Evolutionary conservation across 2,797 vertebrate genomes (phyloP), one percentile per base, ranked within the genome.

Genomic region (Xenops minutus): DNA sequence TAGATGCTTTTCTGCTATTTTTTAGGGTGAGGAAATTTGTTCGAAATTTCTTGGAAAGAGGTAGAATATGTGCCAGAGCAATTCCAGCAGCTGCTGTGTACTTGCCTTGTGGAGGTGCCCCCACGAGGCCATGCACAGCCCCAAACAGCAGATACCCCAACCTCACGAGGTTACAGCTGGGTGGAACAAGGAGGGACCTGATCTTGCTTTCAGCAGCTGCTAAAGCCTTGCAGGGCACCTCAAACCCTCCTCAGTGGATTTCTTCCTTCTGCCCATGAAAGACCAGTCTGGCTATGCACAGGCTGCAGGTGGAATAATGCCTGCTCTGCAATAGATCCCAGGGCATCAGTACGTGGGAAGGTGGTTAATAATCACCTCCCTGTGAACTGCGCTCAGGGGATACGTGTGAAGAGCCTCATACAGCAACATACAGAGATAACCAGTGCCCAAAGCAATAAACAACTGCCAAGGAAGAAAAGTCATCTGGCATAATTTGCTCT

Each of bases 21-120:
- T 16, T 73, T 68, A 29, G 37, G 30, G 2, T 52, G 54, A 58
- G 22, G 7, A 64, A 44, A 44, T n/a, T 18, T n/a, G 15, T n/a
- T n/a, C 30, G 15, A 64, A 64, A 44, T 63, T n/a, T 63, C 14
- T 63, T n/a, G 14, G 10, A 39, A 76, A 44, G 41, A 66, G 21
- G 11, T 49, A 37, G 24, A 36, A 37, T 59, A 10, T 34, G 32
- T 80, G 24, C 32, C 51, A 58, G 32, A 17, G 20, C 12, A 8
- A 14, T 52, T 24, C 19, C 0, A 1, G 44, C 12, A 17, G 34
- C 1, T 2, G 19, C 51, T 6, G 1, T 15, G 14, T 52, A 10
- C 14, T 46, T 51, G 21, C 6, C 10, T 15, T 5, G 6, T 43
- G 43, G 55, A 68, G 37, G 22, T 39, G 9, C 20, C 26, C 9